Evolutionary conservation across 2,113 vertebrate genomes (phyloP), one percentile per base, ranked within the genome.

Genomic region (Caracal caracal): DNA sequence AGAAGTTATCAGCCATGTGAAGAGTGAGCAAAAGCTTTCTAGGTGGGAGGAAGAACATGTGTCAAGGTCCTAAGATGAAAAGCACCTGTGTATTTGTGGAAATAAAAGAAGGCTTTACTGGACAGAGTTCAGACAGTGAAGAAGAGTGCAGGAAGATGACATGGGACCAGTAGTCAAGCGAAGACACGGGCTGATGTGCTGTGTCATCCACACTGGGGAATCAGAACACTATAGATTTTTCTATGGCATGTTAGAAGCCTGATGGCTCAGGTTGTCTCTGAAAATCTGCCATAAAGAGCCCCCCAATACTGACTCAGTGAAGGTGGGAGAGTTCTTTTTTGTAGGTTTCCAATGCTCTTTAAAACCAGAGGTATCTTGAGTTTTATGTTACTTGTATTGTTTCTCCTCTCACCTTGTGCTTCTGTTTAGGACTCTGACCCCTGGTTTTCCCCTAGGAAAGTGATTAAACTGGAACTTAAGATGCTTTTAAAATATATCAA

Each of bases 391-490:
- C 15, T 73, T 68, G 22, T 1, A n/a, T 79, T 79, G 53, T 33
- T 87, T 93, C 87, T 76, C 24, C 63, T 87, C 26, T 59, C 28
- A 87, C 70, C 28, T 71, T 65, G 0, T 53, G 80, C 20, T 73
- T 61, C 26, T 81, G 3, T 2, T 2, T 59, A 53, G 20, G 30
- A 78, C 43, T 51, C 80, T 47, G 28, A 79, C 28, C 75, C 40
- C 35, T 73, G 49, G 24, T 4, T 79, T 90, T 66, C 26, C 28
- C 80, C 24, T 12, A 80, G 73, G 65, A 80, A 86, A 61, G 22
- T 85, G 61, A 86, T 90, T 83, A 43, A 87, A 73, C 6, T 93
- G 81, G 51, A 96, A 68, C 73, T 84, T 20, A 92, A 92, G 37
- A 56, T 86, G 63, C 84, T 59, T 94, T 88, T 43, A 83, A 91